phyloP scores from a whole-genome alignment of 2,888 invertebrate genomes.

The Flabesymbios commensalis region DNA sequence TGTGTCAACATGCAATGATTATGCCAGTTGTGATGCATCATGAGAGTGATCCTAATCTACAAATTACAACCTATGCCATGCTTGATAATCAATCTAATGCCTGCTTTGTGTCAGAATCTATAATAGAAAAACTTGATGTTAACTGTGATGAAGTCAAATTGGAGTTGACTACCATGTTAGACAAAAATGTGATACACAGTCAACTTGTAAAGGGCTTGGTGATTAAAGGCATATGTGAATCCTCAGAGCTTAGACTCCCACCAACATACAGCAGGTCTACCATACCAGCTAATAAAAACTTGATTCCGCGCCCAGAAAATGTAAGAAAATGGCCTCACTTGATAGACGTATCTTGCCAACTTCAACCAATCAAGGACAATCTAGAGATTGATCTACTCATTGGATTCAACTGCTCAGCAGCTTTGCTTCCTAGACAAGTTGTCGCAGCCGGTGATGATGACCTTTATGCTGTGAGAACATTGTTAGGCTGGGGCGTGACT shows the following conservation, averaged over 20 bases:
- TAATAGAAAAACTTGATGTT: neutral
- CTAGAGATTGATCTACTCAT: neutral
- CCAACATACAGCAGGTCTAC: neutral
- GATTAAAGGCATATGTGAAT: neutral
- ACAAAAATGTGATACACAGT: neutral
- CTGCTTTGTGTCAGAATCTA: neutral
- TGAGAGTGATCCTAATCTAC: neutral
- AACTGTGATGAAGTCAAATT: neutral
- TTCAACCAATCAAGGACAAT: neutral
- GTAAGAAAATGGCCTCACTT: slow-evolving; percentile 1
- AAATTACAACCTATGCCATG: neutral
- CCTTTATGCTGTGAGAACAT: no score
- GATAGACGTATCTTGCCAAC: neutral
- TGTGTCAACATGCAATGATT: slow-evolving; percentile 1
- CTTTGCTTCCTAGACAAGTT: neutral
- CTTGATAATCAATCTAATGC: neutral
- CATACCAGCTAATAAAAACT: neutral
- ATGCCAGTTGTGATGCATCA: neutral
- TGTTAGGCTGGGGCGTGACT: no score
- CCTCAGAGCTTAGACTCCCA: neutral
- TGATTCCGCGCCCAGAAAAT: neutral
- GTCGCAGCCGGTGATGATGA: no score
- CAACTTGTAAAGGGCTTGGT: neutral
- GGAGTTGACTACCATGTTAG: neutral
- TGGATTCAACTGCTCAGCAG: neutral